Evolutionary conservation across 1,140 invertebrate genomes (phyloP), one percentile per base, ranked within the genome.

Genomic region (Dendrolimus kikuchii): DNA sequence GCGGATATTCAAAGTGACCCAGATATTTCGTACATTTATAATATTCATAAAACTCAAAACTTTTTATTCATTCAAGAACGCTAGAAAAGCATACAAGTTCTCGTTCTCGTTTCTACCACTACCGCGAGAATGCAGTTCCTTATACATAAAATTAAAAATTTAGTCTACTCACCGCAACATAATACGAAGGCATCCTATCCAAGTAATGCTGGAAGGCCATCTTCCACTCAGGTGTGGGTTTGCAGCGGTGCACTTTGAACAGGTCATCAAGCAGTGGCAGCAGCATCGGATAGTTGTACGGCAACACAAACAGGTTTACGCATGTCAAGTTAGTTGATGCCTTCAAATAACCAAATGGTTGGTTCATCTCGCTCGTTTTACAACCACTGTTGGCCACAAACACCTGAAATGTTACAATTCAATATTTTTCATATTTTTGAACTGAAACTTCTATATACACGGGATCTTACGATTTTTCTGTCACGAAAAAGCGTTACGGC

Each of bases 331-430:
- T 98, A 23, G 97, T 98, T 57, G 95, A 96, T 0, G 98, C 96
- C 88, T 99, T 99, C n/a, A 99, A 78, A 79, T 99, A 99, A 38
- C 98, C 98, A 89, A 99, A 99, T 0, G 98, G 97, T 81, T 96
- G 93, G 37, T 95, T 95, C 8, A 95, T 90, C 65, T 97, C 95
- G 59, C 92, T 91, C 65, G 92, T 95, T 85, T 96, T 96, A 68
- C 93, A 95, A 44, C 80, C 74, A 77, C 95, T 97, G 82, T 95
- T 96, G 0, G 92, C 91, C 0, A 98, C 92, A 84, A 97, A 98
- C 8, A 98, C 95, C 94, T 95, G 87, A 47, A 89, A 55, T 36
- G 23, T n/a, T n/a, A n/a, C n/a, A n/a, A n/a, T n/a, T n/a, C n/a
- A n/a, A n/a, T n/a, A n/a, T n/a, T n/a, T n/a, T n/a, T n/a, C n/a